Evolutionary conservation across 1,140 invertebrate species (phyloP).

Genomic region (Globodera ellingtonae): DNA sequence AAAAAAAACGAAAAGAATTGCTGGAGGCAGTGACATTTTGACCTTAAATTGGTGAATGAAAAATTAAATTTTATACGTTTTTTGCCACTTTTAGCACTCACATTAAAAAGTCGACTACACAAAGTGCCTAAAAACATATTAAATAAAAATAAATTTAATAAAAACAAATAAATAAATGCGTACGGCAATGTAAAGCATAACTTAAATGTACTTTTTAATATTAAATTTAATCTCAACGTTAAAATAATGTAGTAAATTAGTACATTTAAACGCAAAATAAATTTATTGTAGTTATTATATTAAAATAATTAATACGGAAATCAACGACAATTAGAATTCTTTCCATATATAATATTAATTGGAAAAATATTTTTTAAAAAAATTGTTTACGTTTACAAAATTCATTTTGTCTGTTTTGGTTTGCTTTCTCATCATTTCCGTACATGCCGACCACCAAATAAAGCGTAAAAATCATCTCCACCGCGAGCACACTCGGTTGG

Average conservation of each 20-base stretch:
- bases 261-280: too few relatives aligned
- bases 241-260: too few relatives aligned
- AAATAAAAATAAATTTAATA: too few relatives aligned
- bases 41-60: too few relatives aligned
- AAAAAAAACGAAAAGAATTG: constrained; percentile 49
- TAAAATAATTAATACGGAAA: background rate
- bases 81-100: background rate
- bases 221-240: too few relatives aligned
- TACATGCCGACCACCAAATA: constrained; percentile 64
- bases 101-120: constrained; percentile 63
- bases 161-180: background rate
- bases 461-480: constrained; percentile 61
- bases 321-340: too few relatives aligned
- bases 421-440: constrained; percentile 45
- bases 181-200: constrained; percentile 55
- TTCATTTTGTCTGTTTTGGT: too few relatives aligned
- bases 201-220: too few relatives aligned
- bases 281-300: too few relatives aligned
- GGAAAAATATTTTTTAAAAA: too few relatives aligned
- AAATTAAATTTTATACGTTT: background rate
- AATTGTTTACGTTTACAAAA: too few relatives aligned
- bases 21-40: constrained; percentile 59
- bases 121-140: constrained; percentile 45
- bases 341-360: too few relatives aligned
- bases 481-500: constrained; percentile 58